Percentiles rank a stretch among this genome's conserved stretches.
Conservation (phyloP, 53 echinoderm and acorn worm genomes). For the Echinarachnius parma region DNA sequence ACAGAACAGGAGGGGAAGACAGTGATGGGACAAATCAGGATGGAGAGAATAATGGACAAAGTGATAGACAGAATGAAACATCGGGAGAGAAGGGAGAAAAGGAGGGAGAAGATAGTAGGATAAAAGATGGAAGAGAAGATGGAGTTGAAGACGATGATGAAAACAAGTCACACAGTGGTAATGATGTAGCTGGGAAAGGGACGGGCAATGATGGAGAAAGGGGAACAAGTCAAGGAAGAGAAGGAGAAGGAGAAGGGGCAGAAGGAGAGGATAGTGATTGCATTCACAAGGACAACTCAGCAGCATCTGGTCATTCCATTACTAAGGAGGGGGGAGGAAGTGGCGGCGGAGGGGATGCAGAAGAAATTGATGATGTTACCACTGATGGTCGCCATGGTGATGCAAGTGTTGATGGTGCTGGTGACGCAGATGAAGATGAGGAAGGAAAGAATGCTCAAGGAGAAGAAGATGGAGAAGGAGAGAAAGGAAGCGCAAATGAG, state of each 20-base stretch:
- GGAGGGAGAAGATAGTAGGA: neutral
- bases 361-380: neutral
- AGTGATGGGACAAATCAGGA: neutral
- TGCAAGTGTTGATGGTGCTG: neutral
- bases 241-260: neutral
- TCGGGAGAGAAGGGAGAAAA: neutral
- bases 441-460: no score
- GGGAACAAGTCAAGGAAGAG: neutral
- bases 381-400: slow-evolving; percentile 7
- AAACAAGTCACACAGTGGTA: neutral
- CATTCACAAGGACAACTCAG: no score
- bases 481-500: neutral
- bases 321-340: no score
- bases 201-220: neutral
- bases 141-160: slow-evolving; percentile 8
- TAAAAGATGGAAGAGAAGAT: neutral
- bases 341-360: no score
- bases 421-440: no score
- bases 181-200: neutral
- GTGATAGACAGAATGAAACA: neutral
- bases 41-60: slow-evolving; percentile 1
- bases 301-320: no score
- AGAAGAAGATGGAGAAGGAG: neutral
- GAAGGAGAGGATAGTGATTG: neutral
- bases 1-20: slow-evolving; percentile 1